phyloP scores from a whole-genome alignment of 1,140 invertebrate genomes.

The Metopolophium dirhodum region DNA sequence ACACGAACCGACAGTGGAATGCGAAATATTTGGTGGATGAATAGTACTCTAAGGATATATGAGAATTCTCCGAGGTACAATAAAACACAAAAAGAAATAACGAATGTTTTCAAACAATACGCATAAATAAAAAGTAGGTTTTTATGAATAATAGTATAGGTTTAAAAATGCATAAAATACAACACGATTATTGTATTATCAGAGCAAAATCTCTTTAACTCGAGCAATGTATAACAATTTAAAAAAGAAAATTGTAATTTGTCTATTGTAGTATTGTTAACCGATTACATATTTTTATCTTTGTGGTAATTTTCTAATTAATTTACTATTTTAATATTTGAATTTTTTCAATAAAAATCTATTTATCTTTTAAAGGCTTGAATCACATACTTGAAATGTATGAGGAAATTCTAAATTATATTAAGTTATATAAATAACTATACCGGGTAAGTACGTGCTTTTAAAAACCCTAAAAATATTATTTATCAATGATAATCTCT shows the following conservation, averaged over 20 bases:
- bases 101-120: slow-evolving; percentile 40
- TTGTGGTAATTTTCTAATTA: not conserved
- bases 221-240: too few species aligned
- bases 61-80: slow-evolving; percentile 32
- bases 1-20: slow-evolving; percentile 16
- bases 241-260: not conserved
- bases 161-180: not conserved
- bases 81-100: slow-evolving; percentile 45
- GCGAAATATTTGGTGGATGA: slow-evolving; percentile 28
- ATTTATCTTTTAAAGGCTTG: not conserved
- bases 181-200: not conserved
- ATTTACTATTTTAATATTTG: too few species aligned
- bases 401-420: not conserved
- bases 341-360: not conserved
- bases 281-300: not conserved
- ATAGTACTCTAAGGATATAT: slow-evolving; percentile 41
- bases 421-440: not conserved
- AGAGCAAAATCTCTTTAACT: not conserved
- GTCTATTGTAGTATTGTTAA: not conserved
- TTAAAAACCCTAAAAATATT: not conserved
- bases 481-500: not conserved
- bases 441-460: not conserved
- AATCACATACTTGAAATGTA: not conserved
- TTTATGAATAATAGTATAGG: not conserved
- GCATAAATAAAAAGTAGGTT: not conserved